Evolutionary conservation across 2,888 invertebrate genomes (phyloP).

Genomic region (Hymenopus coronatus): DNA sequence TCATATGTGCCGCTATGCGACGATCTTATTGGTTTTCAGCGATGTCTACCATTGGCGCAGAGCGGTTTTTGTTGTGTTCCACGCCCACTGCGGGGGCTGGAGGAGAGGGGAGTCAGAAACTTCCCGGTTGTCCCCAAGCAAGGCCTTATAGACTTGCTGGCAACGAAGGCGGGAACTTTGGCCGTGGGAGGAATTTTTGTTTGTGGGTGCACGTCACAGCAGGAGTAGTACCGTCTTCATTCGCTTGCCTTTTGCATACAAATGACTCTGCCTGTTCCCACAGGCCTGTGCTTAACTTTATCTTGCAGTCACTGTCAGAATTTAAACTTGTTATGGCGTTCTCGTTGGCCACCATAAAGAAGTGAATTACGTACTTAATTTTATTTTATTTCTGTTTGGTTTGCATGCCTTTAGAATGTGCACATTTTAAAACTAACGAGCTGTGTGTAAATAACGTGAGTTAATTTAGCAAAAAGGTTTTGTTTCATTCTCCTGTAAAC

Average conservation of each 20-base stretch:
- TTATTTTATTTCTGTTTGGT: background rate
- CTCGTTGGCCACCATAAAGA: no score
- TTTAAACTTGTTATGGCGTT: background rate
- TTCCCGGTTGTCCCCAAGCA: background rate
- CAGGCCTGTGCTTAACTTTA: background rate
- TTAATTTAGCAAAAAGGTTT: no score
- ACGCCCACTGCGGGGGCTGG: background rate
- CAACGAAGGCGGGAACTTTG: conserved; percentile 21
- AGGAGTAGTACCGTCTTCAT: background rate
- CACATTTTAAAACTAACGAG: background rate
- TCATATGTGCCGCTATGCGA: background rate
- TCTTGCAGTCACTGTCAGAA: background rate
- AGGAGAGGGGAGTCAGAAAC: background rate
- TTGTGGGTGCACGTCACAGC: background rate
- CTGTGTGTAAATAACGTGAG: background rate
- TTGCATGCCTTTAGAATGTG: background rate
- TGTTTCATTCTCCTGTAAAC: no score
- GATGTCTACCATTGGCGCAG: conserved; percentile 12
- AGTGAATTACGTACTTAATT: background rate
- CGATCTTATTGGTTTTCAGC: background rate
- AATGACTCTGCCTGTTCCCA: background rate
- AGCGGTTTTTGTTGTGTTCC: background rate
- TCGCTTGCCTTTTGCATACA: background rate
- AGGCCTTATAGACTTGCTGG: conserved; percentile 20
- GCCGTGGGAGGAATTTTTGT: background rate